Evolutionary conservation across 2,888 invertebrate genomes (phyloP), one percentile per base, ranked within the genome.

Genomic region (Melanostoma scalare): DNA sequence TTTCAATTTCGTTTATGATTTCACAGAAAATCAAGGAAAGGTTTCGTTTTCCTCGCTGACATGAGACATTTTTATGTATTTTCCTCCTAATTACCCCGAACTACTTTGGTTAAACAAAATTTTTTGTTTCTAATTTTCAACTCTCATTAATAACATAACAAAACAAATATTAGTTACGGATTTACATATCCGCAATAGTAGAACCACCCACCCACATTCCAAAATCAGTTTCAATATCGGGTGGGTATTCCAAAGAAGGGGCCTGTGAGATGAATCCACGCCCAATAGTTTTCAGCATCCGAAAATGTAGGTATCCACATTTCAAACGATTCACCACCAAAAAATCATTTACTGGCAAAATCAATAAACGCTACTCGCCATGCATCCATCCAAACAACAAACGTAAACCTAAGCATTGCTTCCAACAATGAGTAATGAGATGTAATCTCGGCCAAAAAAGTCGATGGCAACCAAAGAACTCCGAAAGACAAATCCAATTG

Each of bases 401-500:
- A 56, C 31, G n/a, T 30, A 56, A 10, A 58, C 53, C 50, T 63
- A 55, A 61, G 52, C 50, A 61, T 46, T 36, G 20, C 69, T 42
- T 48, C 67, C 8, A 42, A 46, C n/a, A 65, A 63, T 69, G 74
- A 75, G 77, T 63, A 81, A 72, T 75, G 63, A 60, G 77, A 69
- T 82, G 68, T 63, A 56, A 73, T 77, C 77, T 81, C 50, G 50
- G 60, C 71, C 65, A 72, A 61, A 76, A 20, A 77, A 67, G 67
- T 63, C 30, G 36, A 38, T 36, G 38, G 36, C 48, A 63, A 38
- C 61, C 40, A 9, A 9, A 42, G 3, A 58, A 55, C 67, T 56
- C 74, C 50, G 55, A 74, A 81, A 65, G 50, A 46, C 9, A 55
- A 77, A 56, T 82, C 77, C 82, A 82, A 82, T 77, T 82, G 72